Percentiles rank a stretch among this genome's conserved stretches.
Conservation (phyloP, 2,888 invertebrate species). For the Philopedon plagiatum region DNA sequence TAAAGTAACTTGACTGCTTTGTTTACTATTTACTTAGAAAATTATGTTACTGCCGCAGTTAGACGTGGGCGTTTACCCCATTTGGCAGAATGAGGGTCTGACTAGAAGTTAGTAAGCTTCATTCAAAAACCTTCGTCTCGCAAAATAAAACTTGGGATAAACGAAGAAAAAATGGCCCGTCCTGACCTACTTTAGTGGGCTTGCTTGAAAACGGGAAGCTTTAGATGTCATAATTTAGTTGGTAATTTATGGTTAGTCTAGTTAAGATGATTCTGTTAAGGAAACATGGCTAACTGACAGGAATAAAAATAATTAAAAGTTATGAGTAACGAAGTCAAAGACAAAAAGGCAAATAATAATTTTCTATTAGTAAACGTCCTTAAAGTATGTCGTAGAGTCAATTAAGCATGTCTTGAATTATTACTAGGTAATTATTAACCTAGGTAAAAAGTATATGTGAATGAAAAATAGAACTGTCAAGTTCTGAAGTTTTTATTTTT, state of each 20-base stretch:
- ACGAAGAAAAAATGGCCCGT: neutral
- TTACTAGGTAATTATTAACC: no score
- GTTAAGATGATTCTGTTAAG: no score
- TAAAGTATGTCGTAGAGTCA: no score
- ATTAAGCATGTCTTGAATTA: no score
- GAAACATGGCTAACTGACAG: no score
- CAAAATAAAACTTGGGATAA: neutral
- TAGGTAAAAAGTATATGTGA: no score
- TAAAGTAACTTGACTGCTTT: neutral
- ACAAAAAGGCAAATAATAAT: no score
- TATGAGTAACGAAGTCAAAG: no score
- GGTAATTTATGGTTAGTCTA: neutral
- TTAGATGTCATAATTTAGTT: neutral
- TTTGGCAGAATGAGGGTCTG: constrained; percentile 1
- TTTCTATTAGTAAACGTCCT: no score
- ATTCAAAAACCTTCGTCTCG: constrained; percentile 17
- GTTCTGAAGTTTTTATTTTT: no score
- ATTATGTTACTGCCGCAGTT: neutral
- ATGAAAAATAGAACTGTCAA: no score
- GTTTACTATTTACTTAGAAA: neutral
- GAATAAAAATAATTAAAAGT: no score
- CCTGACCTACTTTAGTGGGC: neutral
- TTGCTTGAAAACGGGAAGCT: constrained; percentile 2
- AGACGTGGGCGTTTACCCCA: constrained; percentile 4
- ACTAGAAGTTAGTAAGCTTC: neutral